These are phyloP conservation scores for Oscheius myriophilus DNA, from an alignment of 2,888 invertebrate genomes.

Conservation along the genomic window DNA sequence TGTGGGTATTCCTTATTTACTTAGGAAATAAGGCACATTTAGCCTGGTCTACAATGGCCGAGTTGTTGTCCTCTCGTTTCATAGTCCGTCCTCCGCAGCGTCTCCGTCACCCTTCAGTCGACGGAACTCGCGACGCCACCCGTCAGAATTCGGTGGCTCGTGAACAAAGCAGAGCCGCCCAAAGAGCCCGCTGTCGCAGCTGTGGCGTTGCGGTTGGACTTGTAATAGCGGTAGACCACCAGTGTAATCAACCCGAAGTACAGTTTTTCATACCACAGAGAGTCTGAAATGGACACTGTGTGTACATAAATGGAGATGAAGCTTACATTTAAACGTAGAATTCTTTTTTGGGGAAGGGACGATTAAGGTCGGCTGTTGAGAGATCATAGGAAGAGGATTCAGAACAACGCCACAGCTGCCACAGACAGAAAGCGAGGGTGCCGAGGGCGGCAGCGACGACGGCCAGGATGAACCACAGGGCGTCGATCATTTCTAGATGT, in stretches of 20 bases:
- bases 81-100: conserved; percentile 7
- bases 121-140: conserved; percentile 21
- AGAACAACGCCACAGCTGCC: no score
- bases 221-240: conserved; percentile 15
- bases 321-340: conserved; percentile 11
- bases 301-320: not conserved
- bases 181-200: conserved; percentile 8
- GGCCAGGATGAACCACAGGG: conserved; percentile 5
- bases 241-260: conserved; percentile 14
- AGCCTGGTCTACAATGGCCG: conserved; percentile 19
- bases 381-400: conserved; percentile 21
- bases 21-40: not conserved
- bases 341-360: conserved; percentile 12
- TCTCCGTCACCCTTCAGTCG: conserved; percentile 20
- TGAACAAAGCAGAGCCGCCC: conserved; percentile 22
- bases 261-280: conserved; percentile 23
- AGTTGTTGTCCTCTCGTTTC: conserved; percentile 7
- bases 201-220: conserved; percentile 4
- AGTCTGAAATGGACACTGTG: not conserved
- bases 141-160: conserved; percentile 20
- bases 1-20: not conserved
- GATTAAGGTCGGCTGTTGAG: conserved; percentile 6
- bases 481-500: conserved; percentile 2
- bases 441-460: not conserved
- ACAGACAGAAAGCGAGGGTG: not conserved